Percentiles rank a stretch among this genome's conserved stretches.
phyloP scores from a whole-genome alignment of 2,113 vertebrate genomes.

The Leptocoma aspasia region DNA sequence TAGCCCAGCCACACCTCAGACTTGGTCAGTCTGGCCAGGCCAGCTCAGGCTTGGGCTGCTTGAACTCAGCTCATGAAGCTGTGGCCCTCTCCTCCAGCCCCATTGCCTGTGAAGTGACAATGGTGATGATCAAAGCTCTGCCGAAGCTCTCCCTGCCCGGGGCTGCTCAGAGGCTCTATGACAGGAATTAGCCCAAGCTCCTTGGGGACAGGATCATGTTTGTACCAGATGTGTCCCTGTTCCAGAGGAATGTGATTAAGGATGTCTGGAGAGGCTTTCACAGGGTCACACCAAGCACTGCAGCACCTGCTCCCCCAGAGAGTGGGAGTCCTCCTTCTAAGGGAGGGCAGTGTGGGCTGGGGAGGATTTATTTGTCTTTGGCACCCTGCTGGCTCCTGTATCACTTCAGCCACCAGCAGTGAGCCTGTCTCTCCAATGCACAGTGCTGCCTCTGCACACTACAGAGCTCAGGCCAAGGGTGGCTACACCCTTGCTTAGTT shows the following conservation, averaged over 20 bases:
- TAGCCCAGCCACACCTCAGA: background rate
- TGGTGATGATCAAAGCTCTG: background rate
- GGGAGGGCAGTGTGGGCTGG: rapidly evolving
- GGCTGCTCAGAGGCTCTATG: background rate
- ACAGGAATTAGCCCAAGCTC: constrained; percentile 16
- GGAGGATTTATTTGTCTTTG: background rate
- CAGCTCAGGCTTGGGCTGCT: background rate
- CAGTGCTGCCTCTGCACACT: background rate
- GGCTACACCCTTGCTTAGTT: background rate
- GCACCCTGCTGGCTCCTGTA: background rate
- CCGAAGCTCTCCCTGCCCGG: rapidly evolving
- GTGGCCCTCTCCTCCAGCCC: background rate
- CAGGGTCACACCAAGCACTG: background rate
- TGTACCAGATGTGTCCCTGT: constrained; percentile 57
- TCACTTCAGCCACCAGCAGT: background rate
- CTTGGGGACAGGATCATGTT: constrained; percentile 43
- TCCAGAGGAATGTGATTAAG: constrained; percentile 62
- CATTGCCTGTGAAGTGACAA: background rate
- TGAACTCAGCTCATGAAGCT: background rate
- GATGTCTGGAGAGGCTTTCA: background rate
- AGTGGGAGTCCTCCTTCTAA: background rate
- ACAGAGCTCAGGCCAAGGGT: background rate
- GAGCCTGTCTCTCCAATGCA: rapidly evolving
- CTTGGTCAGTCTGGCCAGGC: background rate
- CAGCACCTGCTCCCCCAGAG: constrained; percentile 5